Base-by-base conservation (phyloP, 2,888 invertebrate species). In the Idaea biselata region DNA sequence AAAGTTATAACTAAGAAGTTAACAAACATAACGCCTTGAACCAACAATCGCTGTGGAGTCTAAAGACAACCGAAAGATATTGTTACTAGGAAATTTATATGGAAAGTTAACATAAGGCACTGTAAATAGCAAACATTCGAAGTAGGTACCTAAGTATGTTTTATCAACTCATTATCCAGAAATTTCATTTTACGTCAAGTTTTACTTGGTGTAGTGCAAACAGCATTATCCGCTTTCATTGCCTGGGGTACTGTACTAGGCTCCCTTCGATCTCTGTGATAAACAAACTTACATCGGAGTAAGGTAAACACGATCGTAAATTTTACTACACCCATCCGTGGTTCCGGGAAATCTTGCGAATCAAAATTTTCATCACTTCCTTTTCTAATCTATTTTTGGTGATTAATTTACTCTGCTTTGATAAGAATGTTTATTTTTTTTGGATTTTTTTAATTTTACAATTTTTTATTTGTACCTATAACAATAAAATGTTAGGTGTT, bases 271-370 rank as follows among this genome's bases (percentile, higher is more conserved):
- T 85, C 85, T 83, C 79, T 78, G 81, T 65, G 84, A 85, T 88
- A 88, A 89, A 89, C 88, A 89, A 88, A 88, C 88, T 84, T 81
- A 83, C 81, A 86, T 84, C 79, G 79, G 75, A 76, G 80, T 77
- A 84, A 84, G 80, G 87, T 86, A 89, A 90, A 90, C 87, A 89
- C 66, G 80, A 72, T 87, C 86, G 86, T 89, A 86, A 89, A 89
- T 89, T 87, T 87, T 84, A 87, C 80, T 83, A 82, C 74, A 67
- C 78, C 72, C 75, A 78, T 78, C 75, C 82, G 75, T 73, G 77
- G 78, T 81, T 81, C 78, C 79, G 83, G 83, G 83, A 81, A 44
- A 83, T 81, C 81, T 79, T 78, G 78, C 80, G 80, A 85, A 88
- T 85, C 83, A 82, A 82, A 82, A 44, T 81, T 83, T 83, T 69